These are phyloP conservation scores for Tichodroma muraria DNA, from an alignment of 2,113 vertebrate species.

Conservation along the genomic window DNA sequence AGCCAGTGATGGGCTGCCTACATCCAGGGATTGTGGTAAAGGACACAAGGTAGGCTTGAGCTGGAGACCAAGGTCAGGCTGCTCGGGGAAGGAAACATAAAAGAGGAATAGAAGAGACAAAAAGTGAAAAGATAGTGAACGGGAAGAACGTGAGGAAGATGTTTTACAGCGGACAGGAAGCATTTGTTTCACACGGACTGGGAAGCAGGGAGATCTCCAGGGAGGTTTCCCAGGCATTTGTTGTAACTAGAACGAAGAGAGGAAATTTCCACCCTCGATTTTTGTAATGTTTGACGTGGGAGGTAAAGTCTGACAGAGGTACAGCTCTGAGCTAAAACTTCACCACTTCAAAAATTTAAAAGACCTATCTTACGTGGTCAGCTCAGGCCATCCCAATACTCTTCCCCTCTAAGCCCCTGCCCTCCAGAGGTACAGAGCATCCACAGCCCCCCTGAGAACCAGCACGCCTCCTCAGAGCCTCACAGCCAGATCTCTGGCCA, in stretches of 20 bases:
- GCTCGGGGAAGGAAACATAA: not conserved
- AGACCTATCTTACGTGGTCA: too few relatives aligned
- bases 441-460: not conserved
- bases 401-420: not conserved
- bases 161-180: not conserved
- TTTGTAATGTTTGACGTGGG: accelerated
- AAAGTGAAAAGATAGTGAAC: not conserved
- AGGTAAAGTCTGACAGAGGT: not conserved
- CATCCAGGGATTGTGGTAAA: not conserved
- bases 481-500: not conserved
- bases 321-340: not conserved
- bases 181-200: not conserved
- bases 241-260: not conserved
- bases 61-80: not conserved
- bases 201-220: not conserved
- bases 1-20: not conserved
- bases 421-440: not conserved
- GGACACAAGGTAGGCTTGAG: not conserved
- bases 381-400: not conserved
- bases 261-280: not conserved
- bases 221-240: not conserved
- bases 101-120: not conserved
- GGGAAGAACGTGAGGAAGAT: not conserved
- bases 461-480: not conserved
- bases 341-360: too few relatives aligned